Conservation (phyloP, 2,888 invertebrate species). For the Aspidiotus destructor region DNA sequence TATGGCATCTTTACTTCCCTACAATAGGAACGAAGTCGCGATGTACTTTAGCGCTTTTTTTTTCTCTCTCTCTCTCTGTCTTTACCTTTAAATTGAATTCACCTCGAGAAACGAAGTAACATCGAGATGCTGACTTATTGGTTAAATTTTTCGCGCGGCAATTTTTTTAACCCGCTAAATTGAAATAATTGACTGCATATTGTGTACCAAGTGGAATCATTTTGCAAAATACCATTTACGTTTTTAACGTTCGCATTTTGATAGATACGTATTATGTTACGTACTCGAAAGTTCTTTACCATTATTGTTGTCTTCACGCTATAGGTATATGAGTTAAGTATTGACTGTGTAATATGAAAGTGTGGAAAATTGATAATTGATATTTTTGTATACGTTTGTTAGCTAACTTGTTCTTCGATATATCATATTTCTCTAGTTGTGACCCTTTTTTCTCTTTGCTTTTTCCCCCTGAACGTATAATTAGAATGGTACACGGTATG, state of each 20-base stretch:
- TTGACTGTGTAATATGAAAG: slow-evolving; percentile 12
- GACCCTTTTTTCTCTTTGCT: not conserved
- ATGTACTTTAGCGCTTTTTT: slow-evolving; percentile 9
- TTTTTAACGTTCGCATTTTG: not conserved
- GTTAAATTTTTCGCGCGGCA: slow-evolving; percentile 4
- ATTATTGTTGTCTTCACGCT: no score
- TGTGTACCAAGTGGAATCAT: not conserved
- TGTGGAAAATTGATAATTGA: slow-evolving; percentile 28
- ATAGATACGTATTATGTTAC: not conserved
- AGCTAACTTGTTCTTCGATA: not conserved
- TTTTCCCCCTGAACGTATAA: slow-evolving; percentile 6
- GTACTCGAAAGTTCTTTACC: not conserved
- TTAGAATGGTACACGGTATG: slow-evolving; percentile 12
- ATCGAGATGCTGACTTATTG: not conserved
- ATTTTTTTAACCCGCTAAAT: slow-evolving; percentile 11
- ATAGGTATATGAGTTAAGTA: no score
- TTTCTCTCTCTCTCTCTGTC: not conserved
- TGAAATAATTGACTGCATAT: slow-evolving; percentile 5
- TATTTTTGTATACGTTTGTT: not conserved
- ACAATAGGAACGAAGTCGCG: no score
- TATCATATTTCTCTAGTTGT: slow-evolving; percentile 3
- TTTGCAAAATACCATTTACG: not conserved
- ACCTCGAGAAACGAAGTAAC: not conserved
- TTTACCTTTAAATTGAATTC: not conserved
- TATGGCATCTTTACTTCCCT: no score